Evolutionary conservation across 2,888 invertebrate genomes (phyloP).

Genomic region (Cheilosia vulpina): DNA sequence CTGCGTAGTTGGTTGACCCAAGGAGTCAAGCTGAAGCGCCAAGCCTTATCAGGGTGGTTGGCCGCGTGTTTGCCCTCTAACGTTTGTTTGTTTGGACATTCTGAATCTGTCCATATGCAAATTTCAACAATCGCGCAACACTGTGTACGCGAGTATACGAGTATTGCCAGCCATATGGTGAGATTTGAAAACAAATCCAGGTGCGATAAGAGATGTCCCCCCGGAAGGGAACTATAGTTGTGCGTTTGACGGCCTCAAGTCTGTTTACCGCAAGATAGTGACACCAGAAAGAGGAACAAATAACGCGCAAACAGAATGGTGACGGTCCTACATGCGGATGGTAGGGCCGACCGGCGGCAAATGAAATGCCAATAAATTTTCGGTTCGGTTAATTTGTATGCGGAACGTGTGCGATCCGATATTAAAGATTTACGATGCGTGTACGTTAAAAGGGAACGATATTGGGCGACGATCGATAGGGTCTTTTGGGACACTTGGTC

Average conservation of each 20-base stretch:
- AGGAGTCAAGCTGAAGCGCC: slow-evolving; percentile 60
- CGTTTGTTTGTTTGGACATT: slow-evolving; percentile 49
- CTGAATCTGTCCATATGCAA: slow-evolving; percentile 54
- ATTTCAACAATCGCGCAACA: slow-evolving; percentile 45
- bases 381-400: slow-evolving; percentile 71
- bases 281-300: slow-evolving; percentile 40
- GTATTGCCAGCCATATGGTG: slow-evolving; percentile 46
- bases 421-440: slow-evolving; percentile 75
- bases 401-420: slow-evolving; percentile 74
- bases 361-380: slow-evolving; percentile 73
- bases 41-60: slow-evolving; percentile 52
- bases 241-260: slow-evolving; percentile 52
- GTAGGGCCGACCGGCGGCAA: slow-evolving; percentile 27
- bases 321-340: slow-evolving; percentile 2
- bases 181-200: slow-evolving; percentile 55
- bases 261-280: slow-evolving; percentile 49
- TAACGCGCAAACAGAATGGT: slow-evolving; percentile 41
- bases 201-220: slow-evolving; percentile 66
- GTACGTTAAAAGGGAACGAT: slow-evolving; percentile 7
- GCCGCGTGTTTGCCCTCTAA: slow-evolving; percentile 40
- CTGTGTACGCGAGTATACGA: background rate
- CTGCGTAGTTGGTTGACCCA: slow-evolving; percentile 36
- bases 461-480: slow-evolving; percentile 25
- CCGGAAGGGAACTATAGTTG: slow-evolving; percentile 32
- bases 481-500: slow-evolving; percentile 68